Conservation (phyloP, 2,888 invertebrate species). For the Cheilosia soror region DNA sequence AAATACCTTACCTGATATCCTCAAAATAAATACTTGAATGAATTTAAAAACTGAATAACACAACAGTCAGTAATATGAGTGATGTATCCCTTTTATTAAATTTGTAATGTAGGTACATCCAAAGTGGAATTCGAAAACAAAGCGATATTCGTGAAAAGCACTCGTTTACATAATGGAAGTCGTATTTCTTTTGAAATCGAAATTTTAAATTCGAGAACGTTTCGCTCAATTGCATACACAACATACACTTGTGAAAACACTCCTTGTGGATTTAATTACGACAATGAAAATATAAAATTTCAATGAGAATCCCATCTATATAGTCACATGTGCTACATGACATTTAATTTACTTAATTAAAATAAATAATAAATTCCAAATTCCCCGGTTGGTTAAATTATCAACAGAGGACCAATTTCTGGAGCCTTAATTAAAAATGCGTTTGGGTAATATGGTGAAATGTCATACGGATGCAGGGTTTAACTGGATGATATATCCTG, state of each 20-base stretch:
- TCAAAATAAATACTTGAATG: neutral
- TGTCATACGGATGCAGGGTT: slow-evolving; percentile 2
- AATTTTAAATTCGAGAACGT: neutral
- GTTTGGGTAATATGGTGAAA: neutral
- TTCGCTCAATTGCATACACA: neutral
- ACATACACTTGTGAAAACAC: neutral
- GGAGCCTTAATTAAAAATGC: slow-evolving; percentile 6
- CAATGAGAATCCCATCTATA: neutral
- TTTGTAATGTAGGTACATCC: neutral
- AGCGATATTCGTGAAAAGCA: neutral
- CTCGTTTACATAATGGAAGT: neutral
- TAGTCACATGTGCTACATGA: neutral
- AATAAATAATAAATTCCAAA: slow-evolving; percentile 6
- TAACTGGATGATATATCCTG: too few species aligned
- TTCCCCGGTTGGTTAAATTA: slow-evolving; percentile 6
- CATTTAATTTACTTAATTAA: slow-evolving; percentile 31
- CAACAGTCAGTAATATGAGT: neutral
- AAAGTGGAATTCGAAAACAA: neutral
- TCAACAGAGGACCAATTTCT: neutral
- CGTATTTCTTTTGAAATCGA: neutral
- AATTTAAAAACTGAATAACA: neutral
- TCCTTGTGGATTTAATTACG: neutral
- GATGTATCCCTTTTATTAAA: too few species aligned
- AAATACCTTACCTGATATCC: neutral
- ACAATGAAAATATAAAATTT: neutral